These are phyloP conservation scores for Xenentodon cancila DNA, from an alignment of 2,797 vertebrate genomes.

Conservation along the genomic window DNA sequence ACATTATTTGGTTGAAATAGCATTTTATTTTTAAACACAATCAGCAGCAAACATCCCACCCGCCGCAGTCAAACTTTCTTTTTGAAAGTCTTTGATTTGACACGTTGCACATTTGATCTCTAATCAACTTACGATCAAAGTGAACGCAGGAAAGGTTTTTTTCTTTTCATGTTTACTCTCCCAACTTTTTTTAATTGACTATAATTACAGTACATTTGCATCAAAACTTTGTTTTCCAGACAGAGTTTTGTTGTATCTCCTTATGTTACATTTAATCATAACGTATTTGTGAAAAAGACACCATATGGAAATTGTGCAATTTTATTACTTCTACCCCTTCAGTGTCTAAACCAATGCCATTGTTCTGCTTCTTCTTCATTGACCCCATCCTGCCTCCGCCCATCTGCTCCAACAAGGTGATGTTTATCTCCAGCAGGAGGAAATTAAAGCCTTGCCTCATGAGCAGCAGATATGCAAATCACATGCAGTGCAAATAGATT, in stretches of 20 bases:
- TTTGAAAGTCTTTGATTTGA: too few species aligned
- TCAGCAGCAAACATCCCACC: too few species aligned
- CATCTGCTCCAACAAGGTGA: constrained; percentile 96
- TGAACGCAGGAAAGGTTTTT: too few species aligned
- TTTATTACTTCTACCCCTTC: constrained; percentile 78
- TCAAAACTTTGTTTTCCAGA: constrained; percentile 14
- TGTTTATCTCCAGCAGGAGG: constrained; percentile 97
- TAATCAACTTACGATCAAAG: too few species aligned
- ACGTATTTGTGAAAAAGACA: constrained; percentile 48
- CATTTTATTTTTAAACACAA: too few species aligned
- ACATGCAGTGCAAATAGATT: constrained; percentile 76
- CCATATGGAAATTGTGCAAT: constrained; percentile 77
- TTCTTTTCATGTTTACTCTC: too few species aligned
- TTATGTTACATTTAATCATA: constrained; percentile 67
- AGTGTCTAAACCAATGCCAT: constrained; percentile 68
- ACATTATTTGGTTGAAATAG: too few species aligned
- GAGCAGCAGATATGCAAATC: constrained; percentile 81
- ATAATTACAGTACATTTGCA: not conserved
- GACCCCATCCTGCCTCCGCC: constrained; percentile 80
- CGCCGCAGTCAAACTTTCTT: too few species aligned
- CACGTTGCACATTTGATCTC: too few species aligned
- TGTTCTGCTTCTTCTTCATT: constrained; percentile 77
- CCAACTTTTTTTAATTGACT: not conserved
- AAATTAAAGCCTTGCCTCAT: constrained; percentile 93
- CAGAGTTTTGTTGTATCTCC: constrained; percentile 40